A percentile compares a stretch with the other conserved stretches of the same genome.
Evolutionary conservation across 2,888 invertebrate species (phyloP).

Genomic region (Meteorus colon): DNA sequence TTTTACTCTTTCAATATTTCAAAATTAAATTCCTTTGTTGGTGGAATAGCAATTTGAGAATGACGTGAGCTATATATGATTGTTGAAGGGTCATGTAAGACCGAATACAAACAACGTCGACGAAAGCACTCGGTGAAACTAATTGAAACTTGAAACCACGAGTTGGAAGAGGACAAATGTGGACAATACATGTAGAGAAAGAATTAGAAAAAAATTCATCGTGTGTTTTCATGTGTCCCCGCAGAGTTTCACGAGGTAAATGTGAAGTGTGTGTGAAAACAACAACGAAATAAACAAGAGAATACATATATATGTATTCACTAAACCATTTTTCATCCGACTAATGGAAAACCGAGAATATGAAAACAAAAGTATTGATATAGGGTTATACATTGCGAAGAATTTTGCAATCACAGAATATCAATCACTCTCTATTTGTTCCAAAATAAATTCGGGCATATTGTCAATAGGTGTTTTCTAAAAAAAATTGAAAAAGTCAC

Average conservation of each 20-base stretch:
- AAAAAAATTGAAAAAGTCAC: no score
- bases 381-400: no score
- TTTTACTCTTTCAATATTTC: background rate
- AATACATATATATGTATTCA: background rate
- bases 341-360: background rate
- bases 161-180: slow-evolving; percentile 45
- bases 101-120: slow-evolving; percentile 40
- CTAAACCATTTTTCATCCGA: background rate
- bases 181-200: slow-evolving; percentile 30
- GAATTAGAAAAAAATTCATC: background rate
- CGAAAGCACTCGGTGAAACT: slow-evolving; percentile 43
- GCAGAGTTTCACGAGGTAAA: background rate
- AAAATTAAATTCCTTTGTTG: slow-evolving; percentile 22
- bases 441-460: background rate
- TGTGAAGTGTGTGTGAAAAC: background rate
- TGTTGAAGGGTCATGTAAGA: slow-evolving; percentile 40
- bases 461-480: no score
- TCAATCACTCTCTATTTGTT: background rate
- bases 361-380: no score
- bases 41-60: slow-evolving; percentile 10
- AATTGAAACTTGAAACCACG: slow-evolving; percentile 43
- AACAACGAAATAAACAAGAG: slow-evolving; percentile 8
- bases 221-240: background rate
- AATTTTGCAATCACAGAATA: background rate
- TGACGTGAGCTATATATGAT: slow-evolving; percentile 13